A percentile compares a stretch with the other conserved stretches of the same genome.
phyloP scores from a whole-genome alignment of 2,888 invertebrate species.

The Monoplex corrugatus region DNA sequence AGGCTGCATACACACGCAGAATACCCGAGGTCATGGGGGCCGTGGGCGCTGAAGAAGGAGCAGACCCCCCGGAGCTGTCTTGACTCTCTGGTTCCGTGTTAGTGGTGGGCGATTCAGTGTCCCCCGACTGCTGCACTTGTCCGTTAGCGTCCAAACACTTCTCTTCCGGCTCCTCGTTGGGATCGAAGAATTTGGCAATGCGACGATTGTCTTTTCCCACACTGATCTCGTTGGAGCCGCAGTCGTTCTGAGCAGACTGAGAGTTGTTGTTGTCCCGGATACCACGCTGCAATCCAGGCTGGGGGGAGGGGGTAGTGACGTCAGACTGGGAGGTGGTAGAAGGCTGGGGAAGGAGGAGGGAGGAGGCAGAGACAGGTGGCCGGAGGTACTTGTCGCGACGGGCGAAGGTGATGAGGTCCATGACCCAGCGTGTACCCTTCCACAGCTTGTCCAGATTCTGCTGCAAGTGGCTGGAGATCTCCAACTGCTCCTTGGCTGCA shows the following conservation, averaged over 20 bases:
- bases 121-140: neutral
- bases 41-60: neutral
- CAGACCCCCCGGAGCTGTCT: neutral
- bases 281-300: conserved; percentile 42
- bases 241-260: conserved; percentile 54
- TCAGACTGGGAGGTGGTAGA: neutral
- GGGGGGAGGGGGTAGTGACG: neutral
- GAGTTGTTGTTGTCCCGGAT: conserved; percentile 70
- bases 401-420: conserved; percentile 96
- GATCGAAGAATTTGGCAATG: conserved; percentile 78
- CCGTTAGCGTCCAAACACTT: conserved; percentile 14
- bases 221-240: conserved; percentile 74
- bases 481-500: conserved; percentile 91
- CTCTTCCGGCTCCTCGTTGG: conserved; percentile 68
- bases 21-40: conserved; percentile 74
- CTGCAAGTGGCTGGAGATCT: conserved; percentile 92
- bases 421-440: conserved; percentile 97
- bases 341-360: conserved; percentile 63
- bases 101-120: neutral
- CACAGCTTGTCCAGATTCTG: conserved; percentile 92
- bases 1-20: conserved; percentile 95
- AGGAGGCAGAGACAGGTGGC: conserved; percentile 80
- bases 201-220: conserved; percentile 74
- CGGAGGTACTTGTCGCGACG: conserved; percentile 88
- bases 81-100: neutral